Evolutionary conservation across 2,113 vertebrate genomes (phyloP), one percentile per base, ranked within the genome.

Genomic region (Sylvietta virens): DNA sequence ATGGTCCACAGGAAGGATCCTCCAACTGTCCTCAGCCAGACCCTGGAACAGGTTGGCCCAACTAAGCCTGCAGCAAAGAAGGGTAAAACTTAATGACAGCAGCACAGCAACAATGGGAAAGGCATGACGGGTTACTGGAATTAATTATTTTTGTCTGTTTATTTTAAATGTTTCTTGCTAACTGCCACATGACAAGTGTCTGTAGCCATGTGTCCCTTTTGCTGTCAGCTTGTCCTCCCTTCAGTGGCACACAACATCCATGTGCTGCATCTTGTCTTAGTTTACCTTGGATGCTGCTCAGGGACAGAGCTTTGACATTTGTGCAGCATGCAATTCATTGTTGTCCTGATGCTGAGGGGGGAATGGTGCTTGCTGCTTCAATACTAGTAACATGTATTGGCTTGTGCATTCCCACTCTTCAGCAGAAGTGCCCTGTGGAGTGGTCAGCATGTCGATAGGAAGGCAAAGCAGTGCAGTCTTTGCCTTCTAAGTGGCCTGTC

Each of bases 201-300:
- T 95, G 95, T 95, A 95, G 92, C 94, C 85, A 64, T 96, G 90
- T 94, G 94, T 96, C 69, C 90, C 93, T 94, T 92, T 93, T 95
- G 82, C 95, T 96, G 96, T 96, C 94, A 89, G 90, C 94, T 95
- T 96, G 95, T 96, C 86, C 80, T 96, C 80, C 88, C 92, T 93
- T 79, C 7, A 4, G 76, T 95, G 90, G 93, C 90, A 94, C 93
- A 90, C 90, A 88, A 81, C 85, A 88, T 93, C 93, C 92, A 93
- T 56, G 88, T 95, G 95, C 93, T 96, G 93, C 90, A 95, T 96
- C 86, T 93, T 92, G 90, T 96, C 88, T 78, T 60, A 90, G 51
- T 96, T 96, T 86, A 83, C 64, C 88, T 81, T 81, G 86, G 73
- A 57, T 90, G 92, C 90, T 81, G 88, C 90, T 93, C 64, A 48